phyloP scores from a whole-genome alignment of 2,797 vertebrate species.

The Pachyuromys duprasi region DNA sequence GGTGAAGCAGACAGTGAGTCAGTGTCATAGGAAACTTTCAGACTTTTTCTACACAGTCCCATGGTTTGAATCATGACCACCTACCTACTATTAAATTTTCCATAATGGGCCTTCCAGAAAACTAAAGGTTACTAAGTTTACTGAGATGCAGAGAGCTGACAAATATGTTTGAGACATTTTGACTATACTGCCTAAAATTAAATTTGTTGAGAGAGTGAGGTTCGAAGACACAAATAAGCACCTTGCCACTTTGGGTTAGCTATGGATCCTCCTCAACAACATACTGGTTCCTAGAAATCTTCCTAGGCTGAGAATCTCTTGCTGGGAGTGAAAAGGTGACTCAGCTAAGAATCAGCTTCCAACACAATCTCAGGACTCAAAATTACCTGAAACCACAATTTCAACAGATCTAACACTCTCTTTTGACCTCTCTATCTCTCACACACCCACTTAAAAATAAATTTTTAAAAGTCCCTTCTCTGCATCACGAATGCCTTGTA shows the following conservation, averaged over 20 bases:
- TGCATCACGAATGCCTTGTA: neutral
- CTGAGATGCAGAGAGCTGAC: neutral
- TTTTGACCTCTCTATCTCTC: neutral
- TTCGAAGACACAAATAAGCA: neutral
- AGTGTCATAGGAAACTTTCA: constrained; percentile 21
- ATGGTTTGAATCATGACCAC: neutral
- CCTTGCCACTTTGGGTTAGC: neutral
- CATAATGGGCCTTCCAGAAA: neutral
- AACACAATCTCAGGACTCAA: neutral
- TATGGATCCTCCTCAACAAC: neutral
- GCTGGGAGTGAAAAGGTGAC: neutral
- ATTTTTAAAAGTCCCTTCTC: neutral
- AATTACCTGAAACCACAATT: neutral
- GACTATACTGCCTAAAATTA: neutral
- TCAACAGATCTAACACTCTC: neutral
- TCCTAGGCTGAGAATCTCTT: neutral
- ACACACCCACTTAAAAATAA: neutral
- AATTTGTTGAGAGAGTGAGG: neutral
- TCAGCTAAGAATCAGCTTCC: neutral
- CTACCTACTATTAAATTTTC: neutral
- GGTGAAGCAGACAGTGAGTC: constrained; percentile 61
- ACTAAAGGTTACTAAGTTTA: neutral
- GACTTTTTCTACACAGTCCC: neutral
- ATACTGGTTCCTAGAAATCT: neutral
- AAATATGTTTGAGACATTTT: neutral